Percentiles rank a stretch among this genome's conserved stretches.
These are phyloP conservation scores for Agrotis ipsilon DNA, from an alignment of 2,888 invertebrate genomes.

Conservation along the genomic window DNA sequence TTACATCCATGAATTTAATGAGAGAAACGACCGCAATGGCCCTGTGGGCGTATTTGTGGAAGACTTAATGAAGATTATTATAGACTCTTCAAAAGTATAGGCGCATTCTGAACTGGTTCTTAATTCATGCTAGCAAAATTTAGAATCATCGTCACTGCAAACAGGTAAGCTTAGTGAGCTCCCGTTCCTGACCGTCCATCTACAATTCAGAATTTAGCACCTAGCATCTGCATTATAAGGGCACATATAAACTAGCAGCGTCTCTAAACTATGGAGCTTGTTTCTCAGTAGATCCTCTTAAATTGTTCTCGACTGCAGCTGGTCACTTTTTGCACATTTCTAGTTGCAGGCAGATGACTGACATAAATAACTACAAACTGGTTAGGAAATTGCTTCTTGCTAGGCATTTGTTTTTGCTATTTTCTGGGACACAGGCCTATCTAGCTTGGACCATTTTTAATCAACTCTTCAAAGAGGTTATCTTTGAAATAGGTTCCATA, in stretches of 20 bases:
- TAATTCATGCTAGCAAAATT: too few relatives aligned
- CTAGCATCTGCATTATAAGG: neutral
- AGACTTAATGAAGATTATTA: too few relatives aligned
- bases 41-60: neutral
- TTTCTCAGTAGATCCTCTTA: conserved; percentile 1
- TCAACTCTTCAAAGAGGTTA: too few relatives aligned
- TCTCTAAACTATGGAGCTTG: neutral
- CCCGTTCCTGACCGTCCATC: too few relatives aligned
- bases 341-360: conserved; percentile 20
- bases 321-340: conserved; percentile 3
- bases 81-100: neutral
- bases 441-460: neutral
- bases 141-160: too few relatives aligned
- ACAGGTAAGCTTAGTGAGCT: too few relatives aligned
- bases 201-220: neutral
- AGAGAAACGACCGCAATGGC: neutral
- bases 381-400: conserved; percentile 25
- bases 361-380: conserved; percentile 43
- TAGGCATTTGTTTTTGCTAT: neutral
- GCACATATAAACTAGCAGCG: neutral
- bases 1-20: neutral
- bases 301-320: conserved; percentile 7
- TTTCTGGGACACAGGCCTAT: neutral
- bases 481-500: neutral
- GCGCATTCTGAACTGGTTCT: too few relatives aligned